phyloP scores from a whole-genome alignment of 2,797 vertebrate genomes.

The Spheniscus humboldti region DNA sequence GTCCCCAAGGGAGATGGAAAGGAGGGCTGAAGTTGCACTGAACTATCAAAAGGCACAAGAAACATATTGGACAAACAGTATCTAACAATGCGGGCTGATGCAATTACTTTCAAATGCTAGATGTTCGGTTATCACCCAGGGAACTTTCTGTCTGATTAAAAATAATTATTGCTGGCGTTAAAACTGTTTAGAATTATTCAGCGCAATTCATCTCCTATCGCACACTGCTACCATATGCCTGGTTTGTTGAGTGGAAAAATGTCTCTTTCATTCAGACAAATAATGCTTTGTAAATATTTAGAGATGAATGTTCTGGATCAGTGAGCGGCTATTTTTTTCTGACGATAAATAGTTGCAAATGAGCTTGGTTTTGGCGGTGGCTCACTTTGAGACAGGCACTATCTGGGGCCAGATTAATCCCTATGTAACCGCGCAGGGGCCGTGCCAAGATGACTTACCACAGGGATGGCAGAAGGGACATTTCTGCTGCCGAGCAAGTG shows the following conservation, averaged over 20 bases:
- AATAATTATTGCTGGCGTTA: slow-evolving; percentile 75
- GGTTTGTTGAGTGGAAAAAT: slow-evolving; percentile 59
- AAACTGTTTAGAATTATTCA: slow-evolving; percentile 64
- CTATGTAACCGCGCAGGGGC: accelerated
- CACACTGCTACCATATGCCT: slow-evolving; percentile 65
- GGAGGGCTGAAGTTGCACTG: neutral
- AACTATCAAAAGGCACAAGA: slow-evolving; percentile 1
- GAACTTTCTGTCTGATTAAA: slow-evolving; percentile 77
- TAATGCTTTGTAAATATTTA: slow-evolving; percentile 76
- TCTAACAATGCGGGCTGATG: neutral
- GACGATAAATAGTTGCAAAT: slow-evolving; percentile 50
- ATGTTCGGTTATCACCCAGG: slow-evolving; percentile 56
- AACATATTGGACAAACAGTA: slow-evolving; percentile 18
- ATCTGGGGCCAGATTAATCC: neutral
- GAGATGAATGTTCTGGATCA: slow-evolving; percentile 66
- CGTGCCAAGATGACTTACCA: neutral
- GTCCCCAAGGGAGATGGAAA: neutral
- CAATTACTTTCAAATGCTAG: slow-evolving; percentile 42
- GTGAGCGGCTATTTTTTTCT: slow-evolving; percentile 16
- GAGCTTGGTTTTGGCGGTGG: neutral
- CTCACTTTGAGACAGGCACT: neutral
- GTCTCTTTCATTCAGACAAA: slow-evolving; percentile 67
- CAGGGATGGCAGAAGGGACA: neutral
- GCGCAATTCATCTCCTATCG: slow-evolving; percentile 44
- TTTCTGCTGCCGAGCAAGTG: neutral